phyloP scores from a whole-genome alignment of 2,113 vertebrate genomes.

The Vireo altiloquus region DNA sequence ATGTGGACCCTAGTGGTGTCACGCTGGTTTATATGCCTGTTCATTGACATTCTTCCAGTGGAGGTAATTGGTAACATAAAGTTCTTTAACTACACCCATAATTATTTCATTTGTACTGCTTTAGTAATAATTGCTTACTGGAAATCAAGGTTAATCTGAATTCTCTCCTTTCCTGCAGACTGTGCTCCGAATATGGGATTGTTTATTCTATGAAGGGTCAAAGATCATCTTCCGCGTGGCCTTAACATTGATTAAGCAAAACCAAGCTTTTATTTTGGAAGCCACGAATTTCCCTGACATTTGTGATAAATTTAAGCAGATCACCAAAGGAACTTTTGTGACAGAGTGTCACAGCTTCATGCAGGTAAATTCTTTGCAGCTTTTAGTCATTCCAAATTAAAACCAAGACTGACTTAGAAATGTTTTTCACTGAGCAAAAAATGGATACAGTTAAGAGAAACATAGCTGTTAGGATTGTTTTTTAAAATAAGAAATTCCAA shows the following conservation, averaged over 20 bases:
- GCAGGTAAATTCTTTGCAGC: constrained; percentile 74
- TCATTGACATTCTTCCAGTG: constrained; percentile 90
- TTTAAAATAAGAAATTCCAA: background rate
- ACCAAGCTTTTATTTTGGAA: constrained; percentile 86
- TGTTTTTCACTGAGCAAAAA: background rate
- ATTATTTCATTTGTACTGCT: background rate
- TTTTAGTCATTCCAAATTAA: background rate
- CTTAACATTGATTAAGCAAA: constrained; percentile 87
- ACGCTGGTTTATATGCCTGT: constrained; percentile 96
- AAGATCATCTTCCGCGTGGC: constrained; percentile 94
- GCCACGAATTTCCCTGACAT: constrained; percentile 83
- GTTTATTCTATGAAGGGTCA: constrained; percentile 94
- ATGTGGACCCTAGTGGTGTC: constrained; percentile 92
- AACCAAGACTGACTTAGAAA: background rate
- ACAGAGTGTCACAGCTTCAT: constrained; percentile 91
- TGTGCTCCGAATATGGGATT: constrained; percentile 94
- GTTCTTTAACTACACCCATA: background rate
- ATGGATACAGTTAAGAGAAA: background rate
- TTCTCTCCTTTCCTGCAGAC: constrained; percentile 74
- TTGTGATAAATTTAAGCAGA: constrained; percentile 89
- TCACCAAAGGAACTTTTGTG: constrained; percentile 83
- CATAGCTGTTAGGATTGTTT: background rate
- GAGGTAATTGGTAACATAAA: constrained; percentile 75
- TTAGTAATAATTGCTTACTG: background rate
- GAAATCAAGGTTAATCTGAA: background rate